Percentiles rank a stretch among this genome's conserved stretches.
These are phyloP conservation scores for Salminus brasiliensis DNA, from an alignment of 2,113 vertebrate species.

Conservation along the genomic window DNA sequence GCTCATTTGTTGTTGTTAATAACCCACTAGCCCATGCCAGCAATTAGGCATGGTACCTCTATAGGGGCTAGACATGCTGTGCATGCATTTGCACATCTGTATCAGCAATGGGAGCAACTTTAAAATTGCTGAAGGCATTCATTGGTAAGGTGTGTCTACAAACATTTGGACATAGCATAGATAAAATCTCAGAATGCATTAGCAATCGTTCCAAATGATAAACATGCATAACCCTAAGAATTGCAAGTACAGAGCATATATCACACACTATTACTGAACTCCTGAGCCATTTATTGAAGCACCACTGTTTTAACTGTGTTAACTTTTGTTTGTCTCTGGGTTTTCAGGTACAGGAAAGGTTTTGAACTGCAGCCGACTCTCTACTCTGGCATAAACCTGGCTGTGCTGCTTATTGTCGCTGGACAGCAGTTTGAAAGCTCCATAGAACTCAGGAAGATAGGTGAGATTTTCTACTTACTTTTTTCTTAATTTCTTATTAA, in stretches of 20 bases:
- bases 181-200: too few relatives aligned
- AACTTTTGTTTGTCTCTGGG: neutral
- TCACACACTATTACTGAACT: neutral
- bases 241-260: too few relatives aligned
- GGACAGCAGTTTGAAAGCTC: constrained; percentile 95
- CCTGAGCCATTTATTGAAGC: neutral
- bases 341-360: constrained; percentile 91
- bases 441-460: constrained; percentile 93
- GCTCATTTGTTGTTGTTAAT: too few relatives aligned
- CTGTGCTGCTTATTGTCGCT: constrained; percentile 87
- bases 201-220: neutral
- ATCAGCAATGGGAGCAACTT: too few relatives aligned
- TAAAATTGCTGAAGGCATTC: too few relatives aligned
- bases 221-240: neutral
- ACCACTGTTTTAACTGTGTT: neutral
- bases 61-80: too few relatives aligned
- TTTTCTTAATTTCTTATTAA: neutral
- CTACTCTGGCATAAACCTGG: constrained; percentile 93
- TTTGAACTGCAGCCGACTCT: constrained; percentile 95
- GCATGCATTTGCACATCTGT: too few relatives aligned
- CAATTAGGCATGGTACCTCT: too few relatives aligned
- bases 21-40: too few relatives aligned
- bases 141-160: too few relatives aligned
- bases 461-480: constrained; percentile 68
- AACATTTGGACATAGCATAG: too few relatives aligned